These are phyloP conservation scores for Valencia hispanica DNA, from an alignment of 2,797 vertebrate genomes.

Conservation along the genomic window DNA sequence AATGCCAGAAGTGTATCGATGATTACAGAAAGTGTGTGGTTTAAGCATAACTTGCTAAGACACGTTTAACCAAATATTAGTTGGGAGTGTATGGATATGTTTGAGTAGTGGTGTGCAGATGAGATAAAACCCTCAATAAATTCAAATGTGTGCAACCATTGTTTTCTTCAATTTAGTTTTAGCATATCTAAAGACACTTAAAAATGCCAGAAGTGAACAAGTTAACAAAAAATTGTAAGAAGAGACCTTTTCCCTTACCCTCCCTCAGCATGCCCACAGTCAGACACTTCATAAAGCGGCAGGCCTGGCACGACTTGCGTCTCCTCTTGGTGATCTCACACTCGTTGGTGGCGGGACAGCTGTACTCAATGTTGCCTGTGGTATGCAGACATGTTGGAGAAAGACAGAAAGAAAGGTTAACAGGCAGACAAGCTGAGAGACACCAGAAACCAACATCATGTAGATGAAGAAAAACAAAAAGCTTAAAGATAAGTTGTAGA, in stretches of 20 bases:
- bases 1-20: background rate
- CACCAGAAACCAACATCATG: background rate
- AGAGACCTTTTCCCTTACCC: conserved; percentile 88
- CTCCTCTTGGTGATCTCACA: conserved; percentile 99
- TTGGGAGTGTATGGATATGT: background rate
- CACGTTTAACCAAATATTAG: background rate
- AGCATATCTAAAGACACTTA: background rate
- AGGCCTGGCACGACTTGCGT: conserved; percentile 99
- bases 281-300: conserved; percentile 99
- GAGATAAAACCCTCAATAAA: background rate
- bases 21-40: background rate
- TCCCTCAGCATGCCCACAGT: conserved; percentile 99
- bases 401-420: conserved; percentile 53
- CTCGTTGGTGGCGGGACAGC: conserved; percentile 98
- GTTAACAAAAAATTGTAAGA: conserved; percentile 66
- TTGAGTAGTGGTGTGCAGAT: background rate
- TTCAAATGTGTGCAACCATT: background rate
- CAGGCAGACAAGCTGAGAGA: background rate
- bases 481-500: background rate
- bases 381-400: conserved; percentile 66
- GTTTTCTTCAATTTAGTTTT: background rate
- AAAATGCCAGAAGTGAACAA: conserved; percentile 59
- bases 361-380: conserved; percentile 98
- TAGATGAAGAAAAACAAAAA: background rate
- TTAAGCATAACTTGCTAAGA: background rate